Percentiles rank a stretch among this genome's conserved stretches.
phyloP scores from a whole-genome alignment of 2,797 vertebrate genomes.

The Anableps anableps region DNA sequence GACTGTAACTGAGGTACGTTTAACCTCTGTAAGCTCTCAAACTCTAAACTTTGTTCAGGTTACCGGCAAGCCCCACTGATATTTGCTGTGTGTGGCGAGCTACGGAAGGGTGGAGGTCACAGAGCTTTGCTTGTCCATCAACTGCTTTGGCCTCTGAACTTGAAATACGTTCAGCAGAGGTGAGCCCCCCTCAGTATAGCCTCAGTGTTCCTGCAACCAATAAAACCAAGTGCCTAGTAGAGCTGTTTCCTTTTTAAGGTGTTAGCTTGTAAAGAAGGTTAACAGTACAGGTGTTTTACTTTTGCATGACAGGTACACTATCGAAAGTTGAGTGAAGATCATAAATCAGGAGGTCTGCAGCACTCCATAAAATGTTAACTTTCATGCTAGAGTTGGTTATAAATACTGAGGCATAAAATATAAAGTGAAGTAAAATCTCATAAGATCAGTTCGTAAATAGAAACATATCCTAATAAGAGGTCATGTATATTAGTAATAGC shows the following conservation, averaged over 20 bases:
- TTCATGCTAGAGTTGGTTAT: background rate
- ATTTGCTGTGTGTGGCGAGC: conserved; percentile 47
- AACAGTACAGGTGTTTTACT: conserved; percentile 80
- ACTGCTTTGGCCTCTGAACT: conserved; percentile 47
- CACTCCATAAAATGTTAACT: background rate
- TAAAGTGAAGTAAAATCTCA: background rate
- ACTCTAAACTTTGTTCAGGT: conserved; percentile 50
- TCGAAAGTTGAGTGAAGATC: conserved; percentile 40
- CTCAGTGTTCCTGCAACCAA: conserved; percentile 60
- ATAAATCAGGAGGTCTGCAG: conserved; percentile 29
- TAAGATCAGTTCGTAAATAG: background rate
- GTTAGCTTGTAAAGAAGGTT: conserved; percentile 79
- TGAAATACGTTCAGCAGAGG: conserved; percentile 51
- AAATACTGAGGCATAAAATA: background rate
- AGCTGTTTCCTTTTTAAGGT: conserved; percentile 68
- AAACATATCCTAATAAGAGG: conserved; percentile 16
- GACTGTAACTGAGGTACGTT: conserved; percentile 56
- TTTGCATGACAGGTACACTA: conserved; percentile 69
- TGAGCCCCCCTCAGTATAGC: conserved; percentile 33
- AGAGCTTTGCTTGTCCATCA: conserved; percentile 49
- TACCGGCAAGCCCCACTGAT: conserved; percentile 57
- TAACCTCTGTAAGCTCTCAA: conserved; percentile 53
- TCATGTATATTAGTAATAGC: conserved; percentile 4
- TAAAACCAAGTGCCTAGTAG: conserved; percentile 78
- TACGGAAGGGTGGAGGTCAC: conserved; percentile 33